A percentile compares a stretch with the other conserved stretches of the same genome.
These are phyloP conservation scores for Caenorhabditis sp. DNA, from an alignment of 2,888 invertebrate genomes.

Conservation along the genomic window DNA sequence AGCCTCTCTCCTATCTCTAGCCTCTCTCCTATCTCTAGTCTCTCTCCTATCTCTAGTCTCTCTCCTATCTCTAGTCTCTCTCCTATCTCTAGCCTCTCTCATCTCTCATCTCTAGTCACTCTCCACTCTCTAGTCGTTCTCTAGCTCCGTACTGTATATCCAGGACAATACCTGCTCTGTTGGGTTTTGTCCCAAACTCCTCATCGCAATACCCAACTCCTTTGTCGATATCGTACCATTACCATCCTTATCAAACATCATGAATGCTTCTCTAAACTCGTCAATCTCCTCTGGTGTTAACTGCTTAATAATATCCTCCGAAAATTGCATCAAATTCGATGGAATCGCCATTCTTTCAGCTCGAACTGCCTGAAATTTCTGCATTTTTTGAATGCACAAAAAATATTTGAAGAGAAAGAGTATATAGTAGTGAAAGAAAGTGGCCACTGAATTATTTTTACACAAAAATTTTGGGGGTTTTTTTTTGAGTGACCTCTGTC, in stretches of 20 bases:
- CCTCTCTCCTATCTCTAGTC: too few species aligned
- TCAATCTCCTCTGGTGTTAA: conserved; percentile 71
- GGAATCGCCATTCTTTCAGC: conserved; percentile 46
- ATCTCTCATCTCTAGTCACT: too few species aligned
- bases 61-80: too few species aligned
- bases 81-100: too few species aligned
- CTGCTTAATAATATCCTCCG: conserved; percentile 69
- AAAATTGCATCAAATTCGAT: conserved; percentile 66
- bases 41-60: too few species aligned
- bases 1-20: too few species aligned
- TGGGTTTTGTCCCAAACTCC: conserved; percentile 70
- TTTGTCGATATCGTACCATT: conserved; percentile 71
- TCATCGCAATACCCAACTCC: conserved; percentile 71
- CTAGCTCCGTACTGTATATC: too few species aligned
- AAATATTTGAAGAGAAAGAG: conserved; percentile 3
- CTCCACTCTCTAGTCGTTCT: too few species aligned
- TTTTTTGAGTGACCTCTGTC: background rate
- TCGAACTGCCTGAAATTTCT: conserved; percentile 31
- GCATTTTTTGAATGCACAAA: background rate
- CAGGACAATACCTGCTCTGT: conserved; percentile 64
- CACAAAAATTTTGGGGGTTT: background rate
- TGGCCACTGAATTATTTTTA: background rate
- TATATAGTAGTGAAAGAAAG: background rate
- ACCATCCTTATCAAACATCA: conserved; percentile 71
- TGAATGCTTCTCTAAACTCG: conserved; percentile 71